These are phyloP conservation scores for Pipistrellus kuhlii DNA, from an alignment of 2,797 vertebrate species.

Conservation along the genomic window DNA sequence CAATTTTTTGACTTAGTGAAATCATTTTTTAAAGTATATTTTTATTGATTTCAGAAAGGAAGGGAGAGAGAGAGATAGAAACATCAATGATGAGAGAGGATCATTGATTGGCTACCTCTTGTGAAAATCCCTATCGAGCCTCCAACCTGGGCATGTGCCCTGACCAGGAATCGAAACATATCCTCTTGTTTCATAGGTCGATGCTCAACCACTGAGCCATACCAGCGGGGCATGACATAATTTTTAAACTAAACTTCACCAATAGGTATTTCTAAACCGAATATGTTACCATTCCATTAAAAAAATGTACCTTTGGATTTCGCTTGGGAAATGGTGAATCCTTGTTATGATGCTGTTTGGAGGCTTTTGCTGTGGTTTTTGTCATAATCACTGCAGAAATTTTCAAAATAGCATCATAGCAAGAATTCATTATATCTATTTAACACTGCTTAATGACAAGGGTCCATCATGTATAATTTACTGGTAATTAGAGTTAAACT, in stretches of 20 bases:
- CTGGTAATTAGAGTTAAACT: conserved; percentile 4
- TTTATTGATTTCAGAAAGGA: too few relatives aligned
- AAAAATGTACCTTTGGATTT: conserved; percentile 15
- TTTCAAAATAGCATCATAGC: not conserved
- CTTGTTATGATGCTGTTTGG: conserved; percentile 17
- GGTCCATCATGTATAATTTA: not conserved
- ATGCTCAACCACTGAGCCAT: too few relatives aligned
- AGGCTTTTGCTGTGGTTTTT: conserved; percentile 52
- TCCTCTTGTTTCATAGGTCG: too few relatives aligned
- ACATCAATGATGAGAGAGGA: too few relatives aligned
- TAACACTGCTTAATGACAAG: conserved; percentile 15
- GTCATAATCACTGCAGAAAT: conserved; percentile 22
- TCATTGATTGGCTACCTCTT: too few relatives aligned
- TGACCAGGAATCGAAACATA: too few relatives aligned
- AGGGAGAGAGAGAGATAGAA: too few relatives aligned
- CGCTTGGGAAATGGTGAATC: not conserved
- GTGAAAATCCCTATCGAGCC: too few relatives aligned
- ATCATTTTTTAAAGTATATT: not conserved
- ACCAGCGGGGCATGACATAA: not conserved
- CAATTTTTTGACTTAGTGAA: conserved; percentile 51
- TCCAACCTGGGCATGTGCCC: too few relatives aligned
- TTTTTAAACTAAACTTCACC: not conserved
- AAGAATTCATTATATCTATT: not conserved
- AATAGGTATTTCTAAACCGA: conserved; percentile 53
- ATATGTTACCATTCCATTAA: conserved; percentile 2